Percentiles rank a stretch among this genome's conserved stretches.
Conservation (phyloP, 2,888 invertebrate genomes). For the Ephialtes manifestator region DNA sequence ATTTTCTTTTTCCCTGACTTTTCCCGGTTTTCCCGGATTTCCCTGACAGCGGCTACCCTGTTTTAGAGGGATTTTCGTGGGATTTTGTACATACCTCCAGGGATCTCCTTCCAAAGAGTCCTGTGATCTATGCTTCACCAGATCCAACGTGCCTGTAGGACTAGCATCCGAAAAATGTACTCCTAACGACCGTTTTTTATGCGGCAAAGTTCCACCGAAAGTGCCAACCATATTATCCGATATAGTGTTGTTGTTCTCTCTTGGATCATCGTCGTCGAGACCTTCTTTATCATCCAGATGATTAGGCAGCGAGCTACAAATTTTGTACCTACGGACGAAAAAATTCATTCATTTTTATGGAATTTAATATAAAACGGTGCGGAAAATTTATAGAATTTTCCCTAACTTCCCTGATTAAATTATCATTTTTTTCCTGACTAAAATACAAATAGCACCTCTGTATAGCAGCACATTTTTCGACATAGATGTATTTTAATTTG, state of each 20-base stretch:
- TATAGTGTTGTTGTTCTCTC: conserved; percentile 88
- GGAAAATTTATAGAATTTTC: background rate
- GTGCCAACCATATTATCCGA: conserved; percentile 82
- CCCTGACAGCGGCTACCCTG: too few relatives aligned
- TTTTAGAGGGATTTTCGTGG: background rate
- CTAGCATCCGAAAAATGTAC: conserved; percentile 81
- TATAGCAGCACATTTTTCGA: too few relatives aligned
- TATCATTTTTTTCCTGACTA: too few relatives aligned
- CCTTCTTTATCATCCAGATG: conserved; percentile 89
- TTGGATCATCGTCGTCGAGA: conserved; percentile 85
- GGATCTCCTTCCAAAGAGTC: conserved; percentile 84
- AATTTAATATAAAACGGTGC: background rate
- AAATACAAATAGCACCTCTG: too few relatives aligned
- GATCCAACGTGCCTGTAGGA: conserved; percentile 80
- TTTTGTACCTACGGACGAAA: conserved; percentile 83
- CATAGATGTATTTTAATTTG: too few relatives aligned
- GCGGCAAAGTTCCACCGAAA: conserved; percentile 83
- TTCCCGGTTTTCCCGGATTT: too few relatives aligned
- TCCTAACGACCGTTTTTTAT: conserved; percentile 82
- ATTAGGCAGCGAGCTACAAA: conserved; percentile 90
- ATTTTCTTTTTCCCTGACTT: too few relatives aligned
- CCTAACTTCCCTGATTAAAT: too few relatives aligned
- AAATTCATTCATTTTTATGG: background rate
- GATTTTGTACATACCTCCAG: conserved; percentile 80
- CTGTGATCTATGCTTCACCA: conserved; percentile 83